A percentile compares a stretch with the other conserved stretches of the same genome.
Evolutionary conservation across 64 coral and sea anemone species (phyloP).

Genomic region (Pachyseris speciosa): DNA sequence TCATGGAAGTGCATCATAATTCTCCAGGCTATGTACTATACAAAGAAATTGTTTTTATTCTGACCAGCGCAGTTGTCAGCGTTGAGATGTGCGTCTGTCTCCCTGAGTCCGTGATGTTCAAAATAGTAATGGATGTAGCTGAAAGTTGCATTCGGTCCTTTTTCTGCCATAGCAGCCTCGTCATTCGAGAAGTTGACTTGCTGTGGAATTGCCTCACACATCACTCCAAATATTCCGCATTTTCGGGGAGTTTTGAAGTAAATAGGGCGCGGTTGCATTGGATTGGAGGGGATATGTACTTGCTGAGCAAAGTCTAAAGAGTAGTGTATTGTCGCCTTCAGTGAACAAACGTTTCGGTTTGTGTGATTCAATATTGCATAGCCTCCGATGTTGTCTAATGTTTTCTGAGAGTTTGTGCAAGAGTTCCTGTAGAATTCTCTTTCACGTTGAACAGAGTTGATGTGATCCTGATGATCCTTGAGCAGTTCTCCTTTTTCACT

Average conservation of each 20-base stretch:
- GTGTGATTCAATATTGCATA: not conserved
- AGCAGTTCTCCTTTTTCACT: not conserved
- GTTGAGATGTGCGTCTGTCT: slow-evolving; percentile 28
- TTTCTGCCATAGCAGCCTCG: not conserved
- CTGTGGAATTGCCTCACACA: slow-evolving; percentile 7
- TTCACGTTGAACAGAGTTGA: not conserved
- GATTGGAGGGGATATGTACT: not conserved
- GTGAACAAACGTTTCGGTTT: not conserved
- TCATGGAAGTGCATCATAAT: not conserved
- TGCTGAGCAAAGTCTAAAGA: not conserved
- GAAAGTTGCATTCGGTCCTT: slow-evolving; percentile 21
- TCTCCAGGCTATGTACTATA: slow-evolving; percentile 49
- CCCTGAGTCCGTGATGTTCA: slow-evolving; percentile 20
- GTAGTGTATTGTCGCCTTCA: not conserved
- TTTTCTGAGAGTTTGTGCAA: slow-evolving; percentile 28
- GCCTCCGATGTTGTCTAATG: not conserved
- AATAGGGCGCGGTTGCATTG: not conserved
- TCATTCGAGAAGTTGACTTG: slow-evolving; percentile 44
- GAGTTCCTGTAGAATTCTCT: slow-evolving; percentile 26
- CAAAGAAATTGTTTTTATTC: slow-evolving; percentile 49
- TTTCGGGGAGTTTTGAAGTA: slow-evolving; percentile 23
- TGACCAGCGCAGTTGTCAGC: slow-evolving; percentile 49
- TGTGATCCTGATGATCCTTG: slow-evolving; percentile 21
- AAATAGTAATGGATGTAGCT: slow-evolving; percentile 54
- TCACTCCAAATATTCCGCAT: slow-evolving; percentile 45